Percentiles rank a stretch among this genome's conserved stretches.
Conservation (phyloP, 1,140 invertebrate species). For the Formica exsecta region DNA sequence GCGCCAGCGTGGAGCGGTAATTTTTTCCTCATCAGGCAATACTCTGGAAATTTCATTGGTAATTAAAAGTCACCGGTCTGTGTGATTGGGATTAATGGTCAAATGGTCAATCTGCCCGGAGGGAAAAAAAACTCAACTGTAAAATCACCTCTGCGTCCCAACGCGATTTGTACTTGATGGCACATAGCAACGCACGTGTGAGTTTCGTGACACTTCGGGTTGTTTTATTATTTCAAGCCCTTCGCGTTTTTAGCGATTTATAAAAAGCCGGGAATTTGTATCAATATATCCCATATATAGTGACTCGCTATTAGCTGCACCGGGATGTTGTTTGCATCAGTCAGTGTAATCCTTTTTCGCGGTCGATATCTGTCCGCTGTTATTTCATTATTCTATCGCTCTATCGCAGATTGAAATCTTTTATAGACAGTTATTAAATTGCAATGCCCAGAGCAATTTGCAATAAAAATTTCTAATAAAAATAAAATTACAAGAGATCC, state of each 20-base stretch:
- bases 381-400: slow-evolving; percentile 32
- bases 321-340: slow-evolving; percentile 35
- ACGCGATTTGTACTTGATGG: slow-evolving; percentile 43
- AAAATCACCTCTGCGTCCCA: slow-evolving; percentile 62
- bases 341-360: slow-evolving; percentile 5
- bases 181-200: neutral
- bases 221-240: slow-evolving; percentile 42
- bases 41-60: slow-evolving; percentile 84
- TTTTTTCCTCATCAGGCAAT: slow-evolving; percentile 83
- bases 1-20: slow-evolving; percentile 74
- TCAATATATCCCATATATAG: neutral
- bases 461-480: too few species aligned
- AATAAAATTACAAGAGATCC: neutral
- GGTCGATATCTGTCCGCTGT: slow-evolving; percentile 19
- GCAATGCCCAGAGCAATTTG: neutral
- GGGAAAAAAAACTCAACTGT: slow-evolving; percentile 77
- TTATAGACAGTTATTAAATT: neutral
- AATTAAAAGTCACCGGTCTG: slow-evolving; percentile 85
- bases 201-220: slow-evolving; percentile 27
- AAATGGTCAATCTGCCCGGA: slow-evolving; percentile 83
- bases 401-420: neutral
- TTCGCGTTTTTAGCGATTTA: slow-evolving; percentile 18
- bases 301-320: neutral
- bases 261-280: slow-evolving; percentile 9
- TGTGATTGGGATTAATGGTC: slow-evolving; percentile 86